Conservation (phyloP, 2,888 invertebrate genomes). For the Drosophila glabriapex region DNA sequence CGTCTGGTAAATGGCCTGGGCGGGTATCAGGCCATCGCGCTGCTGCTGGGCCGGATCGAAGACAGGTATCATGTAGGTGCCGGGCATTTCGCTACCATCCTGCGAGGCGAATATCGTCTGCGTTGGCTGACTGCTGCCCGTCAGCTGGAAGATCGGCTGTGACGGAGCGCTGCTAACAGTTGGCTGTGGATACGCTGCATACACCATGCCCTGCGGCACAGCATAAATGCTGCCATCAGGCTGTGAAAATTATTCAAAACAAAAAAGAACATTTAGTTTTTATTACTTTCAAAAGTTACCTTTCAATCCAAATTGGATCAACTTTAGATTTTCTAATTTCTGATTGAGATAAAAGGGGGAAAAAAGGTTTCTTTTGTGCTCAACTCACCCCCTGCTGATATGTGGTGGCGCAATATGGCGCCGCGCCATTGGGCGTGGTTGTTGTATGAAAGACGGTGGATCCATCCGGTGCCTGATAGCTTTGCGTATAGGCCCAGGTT, state of each 20-base stretch:
- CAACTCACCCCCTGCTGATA: slow-evolving; percentile 85
- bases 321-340: background rate
- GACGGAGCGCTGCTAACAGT: slow-evolving; percentile 69
- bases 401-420: slow-evolving; percentile 84
- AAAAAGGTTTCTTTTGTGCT: background rate
- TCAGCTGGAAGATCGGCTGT: slow-evolving; percentile 71
- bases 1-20: slow-evolving; percentile 84
- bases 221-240: slow-evolving; percentile 86
- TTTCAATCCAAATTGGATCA: background rate
- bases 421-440: slow-evolving; percentile 77
- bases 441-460: slow-evolving; percentile 84
- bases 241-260: slow-evolving; percentile 49
- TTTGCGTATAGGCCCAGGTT: slow-evolving; percentile 83
- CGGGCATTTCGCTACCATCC: slow-evolving; percentile 83
- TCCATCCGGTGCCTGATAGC: slow-evolving; percentile 84
- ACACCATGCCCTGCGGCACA: slow-evolving; percentile 85
- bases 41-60: slow-evolving; percentile 84
- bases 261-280: background rate
- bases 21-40: slow-evolving; percentile 81
- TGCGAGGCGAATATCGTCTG: slow-evolving; percentile 64
- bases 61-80: slow-evolving; percentile 85
- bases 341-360: background rate
- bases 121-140: slow-evolving; percentile 64
- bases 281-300: background rate
- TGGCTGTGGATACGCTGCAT: slow-evolving; percentile 84